These are phyloP conservation scores for Drosophila melanogaster DNA, from an alignment of 1,140 invertebrate species.

Conservation along the genomic window Release_6_plus_ISO1_MT NT_033779.5:9833501-9834000, in stretches of 20 bases:
- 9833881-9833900: slow-evolving; percentile 21
- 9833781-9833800: slow-evolving; percentile 73
- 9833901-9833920: slow-evolving; percentile 79
- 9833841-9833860: slow-evolving; percentile 57
- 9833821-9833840: slow-evolving; percentile 43
- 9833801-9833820: slow-evolving; percentile 33
- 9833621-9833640: slow-evolving; percentile 13
- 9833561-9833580: not conserved
- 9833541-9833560: not conserved
- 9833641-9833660: slow-evolving; percentile 24
- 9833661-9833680: slow-evolving; percentile 52
- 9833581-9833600: slow-evolving; percentile 29
- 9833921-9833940: slow-evolving; percentile 76
- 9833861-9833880: slow-evolving; percentile 4
- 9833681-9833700: slow-evolving; percentile 51
- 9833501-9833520: slow-evolving; percentile 13
- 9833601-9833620: slow-evolving; percentile 20
- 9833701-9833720: slow-evolving; percentile 39
- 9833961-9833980: slow-evolving; percentile 60
- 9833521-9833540: not conserved
- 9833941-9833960: slow-evolving; percentile 80
- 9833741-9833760: slow-evolving; percentile 3
- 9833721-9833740: not conserved
- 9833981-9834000: slow-evolving; percentile 69
- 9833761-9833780: not conserved